These are phyloP conservation scores for Empidonax alnorum DNA, from an alignment of 2,113 vertebrate genomes.

Conservation along the genomic window DNA sequence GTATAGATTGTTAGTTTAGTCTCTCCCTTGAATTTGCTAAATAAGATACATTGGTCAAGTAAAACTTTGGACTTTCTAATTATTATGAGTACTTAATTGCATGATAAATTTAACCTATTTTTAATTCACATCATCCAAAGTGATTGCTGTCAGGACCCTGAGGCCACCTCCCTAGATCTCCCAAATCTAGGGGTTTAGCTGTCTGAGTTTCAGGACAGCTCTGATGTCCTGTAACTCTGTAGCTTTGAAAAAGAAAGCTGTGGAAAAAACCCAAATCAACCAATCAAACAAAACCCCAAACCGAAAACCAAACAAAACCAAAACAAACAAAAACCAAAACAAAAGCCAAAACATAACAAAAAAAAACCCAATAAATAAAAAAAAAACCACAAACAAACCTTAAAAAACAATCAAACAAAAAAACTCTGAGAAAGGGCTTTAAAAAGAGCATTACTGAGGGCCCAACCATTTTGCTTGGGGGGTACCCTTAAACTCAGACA, in stretches of 20 bases:
- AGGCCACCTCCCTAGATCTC: not conserved
- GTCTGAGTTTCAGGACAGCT: not conserved
- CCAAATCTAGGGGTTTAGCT: not conserved
- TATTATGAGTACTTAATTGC: not conserved
- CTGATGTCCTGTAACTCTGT: not conserved
- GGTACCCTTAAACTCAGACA: not conserved
- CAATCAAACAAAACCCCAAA: too few relatives aligned
- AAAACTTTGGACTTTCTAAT: not conserved
- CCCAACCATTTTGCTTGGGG: fast-evolving
- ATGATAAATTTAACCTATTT: not conserved
- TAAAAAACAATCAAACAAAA: too few relatives aligned
- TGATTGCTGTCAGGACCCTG: not conserved
- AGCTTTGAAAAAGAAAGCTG: not conserved
- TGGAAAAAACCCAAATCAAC: fast-evolving
- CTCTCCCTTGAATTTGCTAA: not conserved
- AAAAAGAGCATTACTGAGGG: not conserved
- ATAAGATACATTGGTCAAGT: not conserved
- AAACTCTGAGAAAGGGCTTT: not conserved
- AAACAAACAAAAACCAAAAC: too few relatives aligned
- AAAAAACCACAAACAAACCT: too few relatives aligned
- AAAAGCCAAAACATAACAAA: not conserved
- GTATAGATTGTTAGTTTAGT: not conserved
- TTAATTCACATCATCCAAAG: not conserved
- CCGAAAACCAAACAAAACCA: too few relatives aligned
- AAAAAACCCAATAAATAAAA: not conserved